These are phyloP conservation scores for Agrenia bidenticulata DNA, from an alignment of 2,888 invertebrate genomes.

Conservation along the genomic window DNA sequence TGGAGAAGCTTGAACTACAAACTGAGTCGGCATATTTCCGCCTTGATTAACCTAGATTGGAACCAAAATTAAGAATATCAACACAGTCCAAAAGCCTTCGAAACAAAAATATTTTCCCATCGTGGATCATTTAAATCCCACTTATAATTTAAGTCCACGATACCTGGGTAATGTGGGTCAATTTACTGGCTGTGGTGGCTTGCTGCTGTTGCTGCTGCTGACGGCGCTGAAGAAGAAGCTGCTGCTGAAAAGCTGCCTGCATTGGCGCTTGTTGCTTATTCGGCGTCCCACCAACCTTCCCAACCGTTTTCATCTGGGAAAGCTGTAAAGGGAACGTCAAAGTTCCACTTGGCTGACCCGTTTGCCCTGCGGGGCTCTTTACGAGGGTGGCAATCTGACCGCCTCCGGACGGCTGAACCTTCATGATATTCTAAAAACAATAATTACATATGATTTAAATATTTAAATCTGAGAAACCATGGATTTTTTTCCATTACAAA, in stretches of 20 bases:
- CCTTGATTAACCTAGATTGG: slow-evolving; percentile 10
- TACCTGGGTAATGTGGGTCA: slow-evolving; percentile 34
- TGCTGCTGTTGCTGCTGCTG: slow-evolving; percentile 26
- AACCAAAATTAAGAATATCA: neutral
- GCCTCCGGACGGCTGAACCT: slow-evolving; percentile 27
- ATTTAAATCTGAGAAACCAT: neutral
- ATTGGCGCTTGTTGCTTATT: slow-evolving; percentile 23
- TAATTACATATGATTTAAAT: neutral
- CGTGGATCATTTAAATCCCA: no score
- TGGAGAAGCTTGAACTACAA: slow-evolving; percentile 68
- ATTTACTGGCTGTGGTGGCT: slow-evolving; percentile 28
- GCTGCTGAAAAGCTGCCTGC: slow-evolving; percentile 22
- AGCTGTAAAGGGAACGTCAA: slow-evolving; percentile 42
- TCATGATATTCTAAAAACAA: slow-evolving; percentile 31
- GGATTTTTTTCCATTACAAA: no score
- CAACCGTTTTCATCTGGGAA: slow-evolving; percentile 34
- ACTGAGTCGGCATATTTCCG: slow-evolving; percentile 57
- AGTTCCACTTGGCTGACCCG: slow-evolving; percentile 26
- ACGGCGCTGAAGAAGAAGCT: slow-evolving; percentile 24
- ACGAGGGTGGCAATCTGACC: slow-evolving; percentile 36
- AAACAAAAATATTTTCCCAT: no score
- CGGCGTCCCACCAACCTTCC: slow-evolving; percentile 11
- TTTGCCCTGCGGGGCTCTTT: slow-evolving; percentile 35
- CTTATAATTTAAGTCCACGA: slow-evolving; percentile 15
- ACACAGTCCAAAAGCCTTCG: no score